Base-by-base conservation (phyloP, 2,797 vertebrate genomes). In the Kryptolebias ocellatus region DNA sequence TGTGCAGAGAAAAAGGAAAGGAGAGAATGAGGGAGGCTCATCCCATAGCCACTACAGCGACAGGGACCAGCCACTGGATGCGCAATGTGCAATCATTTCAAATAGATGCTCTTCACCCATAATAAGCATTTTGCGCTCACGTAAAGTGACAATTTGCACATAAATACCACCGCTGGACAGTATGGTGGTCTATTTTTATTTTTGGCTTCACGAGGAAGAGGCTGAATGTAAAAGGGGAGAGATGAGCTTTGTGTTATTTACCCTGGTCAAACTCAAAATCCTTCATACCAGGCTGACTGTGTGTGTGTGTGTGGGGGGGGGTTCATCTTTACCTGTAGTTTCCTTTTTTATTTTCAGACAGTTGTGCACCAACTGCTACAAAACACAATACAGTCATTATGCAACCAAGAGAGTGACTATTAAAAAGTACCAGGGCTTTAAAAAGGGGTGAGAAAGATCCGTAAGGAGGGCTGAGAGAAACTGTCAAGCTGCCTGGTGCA, bases 81-180 rank as follows among this genome's bases (percentile, higher is more conserved):
- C 85, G 86, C 78, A 91, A 88, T 90, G 78, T 93, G 79, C 89
- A 93, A 92, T 92, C 89, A 88, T 87, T 91, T 74, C 89, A 92
- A 92, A 93, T 92, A 89, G 87, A 90, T 63, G 76, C 81, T 87
- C 66, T 83, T 79, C 73, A 84, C 89, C 89, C 89, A 86, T 90
- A 92, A 92, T 93, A 90, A 92, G 84, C 82, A 83, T 92, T 90
- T 91, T 89, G 86, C 74, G 52, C 81, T 84, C 74, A 67, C 67
- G 84, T 89, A 88, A 75, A 89, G 87, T 83, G 83, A 85, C 86
- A 91, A 90, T 92, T 91, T 92, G 84, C 84, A 88, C 83, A 52
- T 89, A 89, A 92, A 91, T 90, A 88, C 87, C 79, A 85, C 78
- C 42, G 68, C 83, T 76, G 74, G 75, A 90, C 78, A 81, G 79